Evolutionary conservation across 1,140 invertebrate genomes (phyloP), one percentile per base, ranked within the genome.

Genomic region (Drosophila santomea): DNA sequence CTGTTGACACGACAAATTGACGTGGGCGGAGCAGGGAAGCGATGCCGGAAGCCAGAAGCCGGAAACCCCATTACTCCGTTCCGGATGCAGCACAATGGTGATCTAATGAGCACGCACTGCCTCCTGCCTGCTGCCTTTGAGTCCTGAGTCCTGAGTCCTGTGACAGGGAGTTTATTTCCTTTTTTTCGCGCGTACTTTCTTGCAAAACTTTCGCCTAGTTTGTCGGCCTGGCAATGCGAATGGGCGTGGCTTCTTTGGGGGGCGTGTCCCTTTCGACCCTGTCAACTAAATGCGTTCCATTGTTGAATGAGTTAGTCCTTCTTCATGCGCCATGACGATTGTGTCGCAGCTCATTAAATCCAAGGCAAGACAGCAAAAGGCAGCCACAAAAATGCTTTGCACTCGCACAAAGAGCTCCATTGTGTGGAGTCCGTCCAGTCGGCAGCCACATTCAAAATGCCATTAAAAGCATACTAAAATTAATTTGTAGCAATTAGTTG

Each of bases 391-490:
- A 85, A 85, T 71, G 58, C 61, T 86, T 78, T 74, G 62, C 72
- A 45, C 35, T 50, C 32, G 45, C 47, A 82, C 80, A 82, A 82
- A 79, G 75, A 57, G 63, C 80, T 55, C 64, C 80, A 74, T 86
- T 81, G 74, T 85, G 67, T 20, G 20, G 20, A 2, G 20, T 20
- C 36, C 41, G 32, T 58, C 78, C 32, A 32, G 80, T 89, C 74
- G 78, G 28, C 38, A 44, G 75, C 76, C 84, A 88, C 83, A 88
- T 88, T 88, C 84, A 88, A 89, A 88, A 88, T 84, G 83, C 84
- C 83, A 88, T 88, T 88, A 88, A 88, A 84, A 88, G 84, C 76
- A 88, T 89, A 88, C 84, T 88, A 89, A 88, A 88, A 88, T 88
- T 88, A 88, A 88, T 88, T 88, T 88, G 83, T 88, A 74, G 83